Percentiles rank a stretch among this genome's conserved stretches.
Conservation (phyloP, 2,113 vertebrate genomes). For the Egretta garzetta region DNA sequence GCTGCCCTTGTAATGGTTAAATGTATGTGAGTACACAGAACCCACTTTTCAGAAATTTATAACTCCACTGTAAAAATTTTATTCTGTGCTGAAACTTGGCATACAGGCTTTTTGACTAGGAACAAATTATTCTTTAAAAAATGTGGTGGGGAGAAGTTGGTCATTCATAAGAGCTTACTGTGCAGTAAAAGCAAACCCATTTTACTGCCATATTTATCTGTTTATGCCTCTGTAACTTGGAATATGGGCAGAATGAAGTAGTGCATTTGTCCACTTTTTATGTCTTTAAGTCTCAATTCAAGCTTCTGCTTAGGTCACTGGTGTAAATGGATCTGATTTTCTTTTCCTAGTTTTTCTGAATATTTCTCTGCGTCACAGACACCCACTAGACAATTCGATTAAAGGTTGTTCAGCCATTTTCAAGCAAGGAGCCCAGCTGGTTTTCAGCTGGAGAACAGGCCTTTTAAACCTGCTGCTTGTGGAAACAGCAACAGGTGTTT, state of each 20-base stretch:
- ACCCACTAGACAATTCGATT: background rate
- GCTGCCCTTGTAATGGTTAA: constrained; percentile 49
- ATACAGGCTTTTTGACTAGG: background rate
- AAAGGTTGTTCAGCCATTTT: background rate
- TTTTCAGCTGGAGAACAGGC: background rate
- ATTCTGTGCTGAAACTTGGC: constrained; percentile 40
- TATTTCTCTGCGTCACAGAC: background rate
- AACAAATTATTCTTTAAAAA: constrained; percentile 49
- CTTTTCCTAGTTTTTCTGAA: background rate
- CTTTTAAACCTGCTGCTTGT: background rate
- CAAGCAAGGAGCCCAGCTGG: background rate
- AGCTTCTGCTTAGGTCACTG: background rate
- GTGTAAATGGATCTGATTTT: background rate
- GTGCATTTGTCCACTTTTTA: background rate
- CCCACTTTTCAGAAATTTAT: constrained; percentile 51
- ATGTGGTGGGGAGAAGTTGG: background rate
- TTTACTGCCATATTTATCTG: constrained; percentile 30
- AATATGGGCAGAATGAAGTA: background rate
- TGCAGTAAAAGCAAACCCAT: constrained; percentile 23
- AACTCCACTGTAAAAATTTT: constrained; percentile 51
- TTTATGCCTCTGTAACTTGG: background rate
- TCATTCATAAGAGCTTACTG: constrained; percentile 18
- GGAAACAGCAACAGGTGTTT: background rate
- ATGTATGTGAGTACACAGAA: constrained; percentile 27
- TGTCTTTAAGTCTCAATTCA: background rate